These are phyloP conservation scores for Jacana jacana DNA, from an alignment of 2,113 vertebrate species.

Conservation along the genomic window DNA sequence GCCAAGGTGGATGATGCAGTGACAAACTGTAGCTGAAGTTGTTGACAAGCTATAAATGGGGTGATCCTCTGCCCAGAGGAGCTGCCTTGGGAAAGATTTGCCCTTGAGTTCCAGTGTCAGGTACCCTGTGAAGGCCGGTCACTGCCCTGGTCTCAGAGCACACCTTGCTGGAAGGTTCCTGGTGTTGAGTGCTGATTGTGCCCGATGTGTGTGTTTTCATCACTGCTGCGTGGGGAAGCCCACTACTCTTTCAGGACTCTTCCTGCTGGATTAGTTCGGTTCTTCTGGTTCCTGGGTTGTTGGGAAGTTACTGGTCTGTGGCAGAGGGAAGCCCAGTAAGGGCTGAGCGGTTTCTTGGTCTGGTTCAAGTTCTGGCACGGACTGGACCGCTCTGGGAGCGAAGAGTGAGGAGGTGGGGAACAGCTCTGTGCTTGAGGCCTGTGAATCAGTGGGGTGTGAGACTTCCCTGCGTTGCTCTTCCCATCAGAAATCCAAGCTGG, in stretches of 20 bases:
- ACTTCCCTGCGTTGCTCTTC: background rate
- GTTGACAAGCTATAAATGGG: background rate
- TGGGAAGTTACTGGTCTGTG: background rate
- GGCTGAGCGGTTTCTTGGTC: background rate
- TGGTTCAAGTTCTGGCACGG: background rate
- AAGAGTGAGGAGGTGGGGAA: background rate
- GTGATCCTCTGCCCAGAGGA: background rate
- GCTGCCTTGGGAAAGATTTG: background rate
- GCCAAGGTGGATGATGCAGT: background rate
- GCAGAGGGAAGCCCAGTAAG: background rate
- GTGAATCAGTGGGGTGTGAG: background rate
- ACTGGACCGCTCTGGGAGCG: background rate
- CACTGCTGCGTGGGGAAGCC: background rate
- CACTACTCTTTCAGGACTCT: background rate
- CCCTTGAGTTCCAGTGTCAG: rapidly evolving
- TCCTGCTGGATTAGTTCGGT: background rate
- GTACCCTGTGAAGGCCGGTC: background rate
- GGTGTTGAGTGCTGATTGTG: background rate
- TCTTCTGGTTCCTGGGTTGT: background rate
- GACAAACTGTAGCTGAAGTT: background rate
- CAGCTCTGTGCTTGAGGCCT: background rate
- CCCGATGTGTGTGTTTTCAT: background rate
- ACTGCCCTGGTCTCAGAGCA: background rate
- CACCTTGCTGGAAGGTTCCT: background rate
- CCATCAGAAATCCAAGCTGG: background rate